Percentiles rank a stretch among this genome's conserved stretches.
Conservation (phyloP, 2,888 invertebrate species). For the Synanthedon formicaeformis region DNA sequence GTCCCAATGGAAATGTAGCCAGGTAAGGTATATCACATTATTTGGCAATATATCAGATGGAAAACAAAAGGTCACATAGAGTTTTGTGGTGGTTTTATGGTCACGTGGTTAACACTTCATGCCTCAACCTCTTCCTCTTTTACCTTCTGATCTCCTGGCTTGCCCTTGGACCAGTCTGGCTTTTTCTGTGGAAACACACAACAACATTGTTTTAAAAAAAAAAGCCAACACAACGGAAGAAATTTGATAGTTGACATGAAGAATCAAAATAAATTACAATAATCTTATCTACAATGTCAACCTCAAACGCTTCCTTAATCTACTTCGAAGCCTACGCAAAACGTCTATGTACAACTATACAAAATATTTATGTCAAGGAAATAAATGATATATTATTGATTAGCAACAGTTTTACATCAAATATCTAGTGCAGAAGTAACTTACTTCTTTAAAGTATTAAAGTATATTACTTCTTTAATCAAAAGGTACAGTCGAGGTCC, state of each 20-base stretch:
- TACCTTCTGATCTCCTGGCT: conserved; percentile 90
- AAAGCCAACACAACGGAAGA: conserved; percentile 1
- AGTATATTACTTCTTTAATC: too few relatives aligned
- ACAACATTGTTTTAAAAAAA: conserved; percentile 9
- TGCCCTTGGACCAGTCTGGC: conserved; percentile 94
- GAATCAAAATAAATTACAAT: too few relatives aligned
- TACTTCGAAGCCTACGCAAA: too few relatives aligned
- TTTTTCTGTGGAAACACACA: conserved; percentile 81
- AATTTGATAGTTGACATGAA: not conserved
- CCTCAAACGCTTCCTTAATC: too few relatives aligned
- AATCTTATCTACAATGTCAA: too few relatives aligned
- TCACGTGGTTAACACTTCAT: conserved; percentile 67
- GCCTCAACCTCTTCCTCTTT: conserved; percentile 86
- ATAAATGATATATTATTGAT: too few relatives aligned
- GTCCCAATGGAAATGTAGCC: conserved; percentile 8
- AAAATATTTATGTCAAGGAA: too few relatives aligned
- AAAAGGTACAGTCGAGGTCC: too few relatives aligned
- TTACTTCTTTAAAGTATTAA: too few relatives aligned
- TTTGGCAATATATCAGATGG: conserved; percentile 38
- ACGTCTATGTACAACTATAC: too few relatives aligned
- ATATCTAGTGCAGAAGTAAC: too few relatives aligned
- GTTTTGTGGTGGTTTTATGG: conserved; percentile 23
- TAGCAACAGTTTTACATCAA: too few relatives aligned
- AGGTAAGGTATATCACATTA: conserved; percentile 36
- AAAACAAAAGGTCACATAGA: conserved; percentile 45